phyloP scores from a whole-genome alignment of 2,113 vertebrate species.

The Campylomormyrus tamandua region DNA sequence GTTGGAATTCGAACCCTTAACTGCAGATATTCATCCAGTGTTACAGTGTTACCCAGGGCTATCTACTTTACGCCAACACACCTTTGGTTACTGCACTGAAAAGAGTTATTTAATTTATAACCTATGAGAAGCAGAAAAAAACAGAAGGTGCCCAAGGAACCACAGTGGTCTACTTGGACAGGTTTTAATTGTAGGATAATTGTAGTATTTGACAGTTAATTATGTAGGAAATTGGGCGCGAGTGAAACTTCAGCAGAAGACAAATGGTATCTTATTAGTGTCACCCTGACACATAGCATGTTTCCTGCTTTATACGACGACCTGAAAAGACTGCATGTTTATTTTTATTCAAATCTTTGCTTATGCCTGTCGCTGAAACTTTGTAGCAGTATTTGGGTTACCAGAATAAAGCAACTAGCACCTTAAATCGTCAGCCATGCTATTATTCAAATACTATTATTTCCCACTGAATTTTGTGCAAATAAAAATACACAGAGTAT shows the following conservation, averaged over 20 bases:
- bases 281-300: not conserved
- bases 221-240: not conserved
- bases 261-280: conserved; percentile 5
- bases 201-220: not conserved
- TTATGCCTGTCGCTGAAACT: not conserved
- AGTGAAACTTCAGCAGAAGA: conserved; percentile 5
- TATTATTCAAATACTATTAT: not conserved
- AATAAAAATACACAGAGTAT: not conserved
- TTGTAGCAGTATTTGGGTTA: not conserved
- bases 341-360: conserved; percentile 1
- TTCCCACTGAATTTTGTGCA: not conserved
- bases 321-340: not conserved
- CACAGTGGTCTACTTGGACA: not conserved
- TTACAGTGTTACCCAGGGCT: not conserved
- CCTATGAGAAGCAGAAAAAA: not conserved
- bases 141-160: not conserved
- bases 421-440: not conserved
- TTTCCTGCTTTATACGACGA: not conserved
- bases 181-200: conserved; percentile 10
- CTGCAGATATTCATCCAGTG: not conserved
- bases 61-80: not conserved
- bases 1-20: not conserved
- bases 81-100: not conserved
- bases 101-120: not conserved
- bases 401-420: not conserved